Evolutionary conservation across 2,113 vertebrate species (phyloP).

Genomic region (Hystrix cristata): DNA sequence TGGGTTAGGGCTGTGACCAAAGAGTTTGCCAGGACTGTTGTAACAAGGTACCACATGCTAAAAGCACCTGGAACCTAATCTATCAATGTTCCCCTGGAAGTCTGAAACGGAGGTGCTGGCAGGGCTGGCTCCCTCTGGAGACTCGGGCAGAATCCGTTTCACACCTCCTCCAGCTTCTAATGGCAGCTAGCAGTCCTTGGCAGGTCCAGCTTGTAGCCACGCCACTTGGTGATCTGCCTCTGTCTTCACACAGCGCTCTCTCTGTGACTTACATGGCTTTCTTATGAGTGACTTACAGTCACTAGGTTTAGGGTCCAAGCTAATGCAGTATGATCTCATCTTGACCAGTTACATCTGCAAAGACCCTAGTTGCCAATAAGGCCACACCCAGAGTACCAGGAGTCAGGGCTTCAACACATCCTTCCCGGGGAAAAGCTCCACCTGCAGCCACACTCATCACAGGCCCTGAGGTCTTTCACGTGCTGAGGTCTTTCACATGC

Average conservation of each 20-base stretch:
- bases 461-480: neutral
- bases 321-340: neutral
- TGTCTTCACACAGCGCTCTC: neutral
- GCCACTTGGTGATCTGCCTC: neutral
- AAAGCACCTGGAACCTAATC: neutral
- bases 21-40: neutral
- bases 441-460: rapidly evolving
- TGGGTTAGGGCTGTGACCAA: neutral
- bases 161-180: neutral
- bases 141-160: neutral
- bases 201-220: neutral
- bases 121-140: neutral
- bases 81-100: neutral
- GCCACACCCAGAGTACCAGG: neutral
- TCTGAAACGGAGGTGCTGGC: neutral
- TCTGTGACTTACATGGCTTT: neutral
- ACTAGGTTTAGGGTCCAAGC: neutral
- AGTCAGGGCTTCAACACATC: neutral
- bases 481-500: neutral
- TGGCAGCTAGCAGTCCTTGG: neutral
- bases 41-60: neutral
- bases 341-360: neutral
- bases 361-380: neutral
- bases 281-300: neutral
- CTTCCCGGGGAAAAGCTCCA: neutral